Percentiles rank a stretch among this genome's conserved stretches.
phyloP scores from a whole-genome alignment of 2,797 vertebrate species.

The Rhinatrema bivittatum region DNA sequence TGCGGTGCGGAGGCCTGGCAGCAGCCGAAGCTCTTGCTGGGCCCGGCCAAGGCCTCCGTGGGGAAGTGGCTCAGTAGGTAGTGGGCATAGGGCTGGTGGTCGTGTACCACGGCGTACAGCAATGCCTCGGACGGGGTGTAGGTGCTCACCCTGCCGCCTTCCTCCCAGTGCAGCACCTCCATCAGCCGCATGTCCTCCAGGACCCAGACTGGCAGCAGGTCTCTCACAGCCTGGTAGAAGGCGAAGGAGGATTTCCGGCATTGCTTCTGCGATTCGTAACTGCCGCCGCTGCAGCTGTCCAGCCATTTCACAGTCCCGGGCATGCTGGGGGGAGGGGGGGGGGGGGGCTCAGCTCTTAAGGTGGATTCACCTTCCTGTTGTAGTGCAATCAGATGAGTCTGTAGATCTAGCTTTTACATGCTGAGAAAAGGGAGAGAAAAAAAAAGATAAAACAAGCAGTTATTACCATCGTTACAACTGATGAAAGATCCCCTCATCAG shows the following conservation, averaged over 20 bases:
- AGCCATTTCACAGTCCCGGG: conserved; percentile 66
- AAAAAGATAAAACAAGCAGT: too few relatives aligned
- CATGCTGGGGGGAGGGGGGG: too few relatives aligned
- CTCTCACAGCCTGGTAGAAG: conserved; percentile 85
- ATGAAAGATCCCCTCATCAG: too few relatives aligned
- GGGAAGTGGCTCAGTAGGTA: conserved; percentile 73
- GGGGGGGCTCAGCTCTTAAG: too few relatives aligned
- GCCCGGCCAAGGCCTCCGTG: conserved; percentile 58
- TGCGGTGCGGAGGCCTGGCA: conserved; percentile 65
- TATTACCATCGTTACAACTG: too few relatives aligned
- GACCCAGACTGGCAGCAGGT: conserved; percentile 78
- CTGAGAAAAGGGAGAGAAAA: too few relatives aligned
- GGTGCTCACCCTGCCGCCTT: conserved; percentile 68
- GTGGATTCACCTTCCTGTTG: too few relatives aligned
- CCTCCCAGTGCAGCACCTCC: conserved; percentile 90
- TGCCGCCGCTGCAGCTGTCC: conserved; percentile 32
- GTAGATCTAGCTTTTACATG: too few relatives aligned
- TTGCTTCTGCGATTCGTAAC: conserved; percentile 72
- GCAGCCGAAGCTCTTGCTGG: conserved; percentile 77
- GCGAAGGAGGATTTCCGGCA: conserved; percentile 83
- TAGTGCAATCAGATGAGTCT: too few relatives aligned
- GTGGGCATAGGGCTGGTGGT: conserved; percentile 81
- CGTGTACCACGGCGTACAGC: conserved; percentile 86
- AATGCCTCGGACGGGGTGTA: conserved; percentile 84
- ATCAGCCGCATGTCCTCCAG: conserved; percentile 88